Conservation (phyloP, 2,888 invertebrate genomes). For the Globia sparganii region DNA sequence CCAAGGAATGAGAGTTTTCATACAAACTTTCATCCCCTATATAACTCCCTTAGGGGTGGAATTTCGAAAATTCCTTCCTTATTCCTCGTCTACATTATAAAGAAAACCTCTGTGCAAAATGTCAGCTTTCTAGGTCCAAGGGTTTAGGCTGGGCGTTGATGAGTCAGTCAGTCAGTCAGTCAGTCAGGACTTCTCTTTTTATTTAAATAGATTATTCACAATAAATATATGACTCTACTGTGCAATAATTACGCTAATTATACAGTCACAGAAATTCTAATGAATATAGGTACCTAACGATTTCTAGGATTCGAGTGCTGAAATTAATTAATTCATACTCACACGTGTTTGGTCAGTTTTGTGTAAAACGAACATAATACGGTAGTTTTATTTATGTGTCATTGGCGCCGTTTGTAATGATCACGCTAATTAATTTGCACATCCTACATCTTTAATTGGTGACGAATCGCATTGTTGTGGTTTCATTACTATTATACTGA, state of each 20-base stretch:
- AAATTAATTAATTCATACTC: conserved; percentile 72
- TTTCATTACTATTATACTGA: conserved; percentile 60
- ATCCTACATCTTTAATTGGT: conserved; percentile 67
- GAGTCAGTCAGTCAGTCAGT: too few relatives aligned
- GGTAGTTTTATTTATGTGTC: conserved; percentile 76
- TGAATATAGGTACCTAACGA: conserved; percentile 31
- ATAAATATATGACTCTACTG: conserved; percentile 50
- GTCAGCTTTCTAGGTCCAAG: too few relatives aligned
- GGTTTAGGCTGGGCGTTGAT: too few relatives aligned
- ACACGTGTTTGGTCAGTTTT: conserved; percentile 74
- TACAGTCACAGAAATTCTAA: conserved; percentile 55
- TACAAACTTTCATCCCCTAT: too few relatives aligned
- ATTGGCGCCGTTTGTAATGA: conserved; percentile 82
- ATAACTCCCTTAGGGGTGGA: too few relatives aligned
- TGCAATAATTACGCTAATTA: conserved; percentile 44
- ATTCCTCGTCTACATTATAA: too few relatives aligned
- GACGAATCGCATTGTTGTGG: conserved; percentile 70
- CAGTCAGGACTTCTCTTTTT: too few relatives aligned
- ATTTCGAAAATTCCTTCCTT: too few relatives aligned
- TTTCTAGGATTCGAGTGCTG: conserved; percentile 70
- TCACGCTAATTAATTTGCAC: conserved; percentile 83
- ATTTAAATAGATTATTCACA: conserved; percentile 50
- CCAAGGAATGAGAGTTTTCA: too few relatives aligned
- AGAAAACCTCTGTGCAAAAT: too few relatives aligned
- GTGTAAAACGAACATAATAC: conserved; percentile 76